Conservation (phyloP, 1,140 invertebrate genomes). For the Aradophagus sp. region DNA sequence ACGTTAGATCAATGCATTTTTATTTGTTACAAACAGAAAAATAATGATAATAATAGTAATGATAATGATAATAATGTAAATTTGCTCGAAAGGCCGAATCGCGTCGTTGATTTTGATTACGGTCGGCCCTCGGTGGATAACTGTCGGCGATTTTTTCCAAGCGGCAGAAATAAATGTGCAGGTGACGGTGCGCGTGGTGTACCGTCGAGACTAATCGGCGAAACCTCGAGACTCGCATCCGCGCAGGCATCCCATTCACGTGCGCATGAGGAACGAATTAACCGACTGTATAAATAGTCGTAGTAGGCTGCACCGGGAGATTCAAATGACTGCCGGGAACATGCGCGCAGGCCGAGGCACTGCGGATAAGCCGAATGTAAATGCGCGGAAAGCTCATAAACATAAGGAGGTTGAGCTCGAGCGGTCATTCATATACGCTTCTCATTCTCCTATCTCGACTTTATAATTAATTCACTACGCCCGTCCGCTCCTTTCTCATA, state of each 20-base stretch:
- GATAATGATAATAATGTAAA: too few relatives aligned
- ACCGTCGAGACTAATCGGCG: conserved; percentile 52
- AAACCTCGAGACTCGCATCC: conserved; percentile 56
- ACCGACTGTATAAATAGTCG: conserved; percentile 62
- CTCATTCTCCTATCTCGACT: conserved; percentile 9
- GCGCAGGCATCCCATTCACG: conserved; percentile 45
- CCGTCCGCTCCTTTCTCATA: background rate
- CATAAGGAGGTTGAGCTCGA: conserved; percentile 27
- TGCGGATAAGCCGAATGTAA: conserved; percentile 31
- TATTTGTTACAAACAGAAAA: too few relatives aligned
- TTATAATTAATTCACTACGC: conserved; percentile 30
- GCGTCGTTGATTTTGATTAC: too few relatives aligned
- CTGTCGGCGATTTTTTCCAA: conserved; percentile 27
- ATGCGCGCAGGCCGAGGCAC: conserved; percentile 15
- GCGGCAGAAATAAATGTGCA: conserved; percentile 40
- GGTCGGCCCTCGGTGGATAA: too few relatives aligned
- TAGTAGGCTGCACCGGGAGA: conserved; percentile 27
- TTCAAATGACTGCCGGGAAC: conserved; percentile 37
- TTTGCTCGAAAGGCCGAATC: too few relatives aligned
- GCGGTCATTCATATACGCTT: conserved; percentile 47
- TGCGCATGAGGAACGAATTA: conserved; percentile 60
- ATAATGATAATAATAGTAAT: too few relatives aligned
- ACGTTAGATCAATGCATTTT: too few relatives aligned
- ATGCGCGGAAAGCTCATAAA: conserved; percentile 41
- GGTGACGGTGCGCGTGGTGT: conserved; percentile 28